phyloP scores from a whole-genome alignment of 2,113 vertebrate genomes.

The Cynoglossus semilaevis region DNA sequence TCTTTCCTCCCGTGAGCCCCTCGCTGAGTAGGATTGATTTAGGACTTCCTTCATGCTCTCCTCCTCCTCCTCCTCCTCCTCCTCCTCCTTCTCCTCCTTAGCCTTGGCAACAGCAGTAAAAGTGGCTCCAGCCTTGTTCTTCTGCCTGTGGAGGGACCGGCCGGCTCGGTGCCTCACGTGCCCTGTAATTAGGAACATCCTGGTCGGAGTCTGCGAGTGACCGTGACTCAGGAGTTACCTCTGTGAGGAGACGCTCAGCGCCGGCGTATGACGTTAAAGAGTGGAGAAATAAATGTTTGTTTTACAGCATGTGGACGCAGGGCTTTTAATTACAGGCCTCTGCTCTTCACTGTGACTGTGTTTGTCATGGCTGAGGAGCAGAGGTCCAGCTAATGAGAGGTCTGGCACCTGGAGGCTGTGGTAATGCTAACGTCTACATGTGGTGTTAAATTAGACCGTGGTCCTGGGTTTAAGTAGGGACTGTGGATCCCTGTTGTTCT shows the following conservation, averaged over 20 bases:
- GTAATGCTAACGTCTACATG: slow-evolving; percentile 26
- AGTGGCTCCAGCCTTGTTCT: slow-evolving; percentile 52
- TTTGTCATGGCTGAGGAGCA: slow-evolving; percentile 42
- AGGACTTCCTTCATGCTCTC: slow-evolving; percentile 67
- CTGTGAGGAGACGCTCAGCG: slow-evolving; percentile 35
- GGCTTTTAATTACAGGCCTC: slow-evolving; percentile 55
- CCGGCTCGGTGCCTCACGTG: slow-evolving; percentile 52
- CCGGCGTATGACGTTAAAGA: slow-evolving; percentile 23
- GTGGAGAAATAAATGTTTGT: slow-evolving; percentile 21
- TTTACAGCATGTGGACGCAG: slow-evolving; percentile 23
- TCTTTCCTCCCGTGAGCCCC: slow-evolving; percentile 55
- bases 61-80: slow-evolving; percentile 58
- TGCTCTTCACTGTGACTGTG: slow-evolving; percentile 17
- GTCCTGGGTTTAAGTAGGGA: slow-evolving; percentile 8
- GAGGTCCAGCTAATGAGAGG: slow-evolving; percentile 44
- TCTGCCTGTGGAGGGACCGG: slow-evolving; percentile 50
- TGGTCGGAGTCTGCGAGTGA: slow-evolving; percentile 52
- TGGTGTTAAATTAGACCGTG: slow-evolving; percentile 6
- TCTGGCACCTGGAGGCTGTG: slow-evolving; percentile 31
- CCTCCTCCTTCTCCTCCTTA: slow-evolving; percentile 43
- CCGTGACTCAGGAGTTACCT: slow-evolving; percentile 49
- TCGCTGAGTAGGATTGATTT: slow-evolving; percentile 69
- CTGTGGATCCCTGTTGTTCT: slow-evolving; percentile 2
- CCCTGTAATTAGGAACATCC: slow-evolving; percentile 69
- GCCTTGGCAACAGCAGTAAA: slow-evolving; percentile 63